Conservation (phyloP, 2,888 invertebrate species). For the Globia sparganii region DNA sequence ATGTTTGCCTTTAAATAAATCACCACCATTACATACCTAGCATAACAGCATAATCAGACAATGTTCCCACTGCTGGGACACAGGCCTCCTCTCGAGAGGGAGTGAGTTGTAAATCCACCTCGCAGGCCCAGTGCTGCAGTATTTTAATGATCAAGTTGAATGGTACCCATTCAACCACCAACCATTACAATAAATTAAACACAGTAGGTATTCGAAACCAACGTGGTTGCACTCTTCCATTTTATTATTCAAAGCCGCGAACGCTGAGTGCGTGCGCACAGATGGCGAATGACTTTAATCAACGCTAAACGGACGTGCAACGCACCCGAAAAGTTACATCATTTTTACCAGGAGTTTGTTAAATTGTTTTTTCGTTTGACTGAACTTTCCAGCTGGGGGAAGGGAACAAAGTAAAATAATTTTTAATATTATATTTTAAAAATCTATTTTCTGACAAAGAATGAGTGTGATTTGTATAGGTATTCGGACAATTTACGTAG, state of each 20-base stretch:
- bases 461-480: not conserved
- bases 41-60: too few relatives aligned
- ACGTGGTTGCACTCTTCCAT: conserved; percentile 22
- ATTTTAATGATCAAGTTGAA: too few relatives aligned
- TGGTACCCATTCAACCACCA: too few relatives aligned
- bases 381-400: conserved; percentile 66
- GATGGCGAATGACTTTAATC: conserved; percentile 70
- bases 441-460: not conserved
- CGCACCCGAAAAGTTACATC: conserved; percentile 72
- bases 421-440: not conserved
- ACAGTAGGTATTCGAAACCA: conserved; percentile 27
- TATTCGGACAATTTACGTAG: not conserved
- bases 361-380: conserved; percentile 77
- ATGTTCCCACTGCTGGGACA: too few relatives aligned
- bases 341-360: conserved; percentile 72
- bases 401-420: conserved; percentile 50
- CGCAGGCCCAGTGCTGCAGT: too few relatives aligned
- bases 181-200: conserved; percentile 1
- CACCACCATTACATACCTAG: too few relatives aligned
- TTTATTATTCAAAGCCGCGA: conserved; percentile 20
- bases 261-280: too few relatives aligned
- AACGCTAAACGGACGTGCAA: conserved; percentile 70
- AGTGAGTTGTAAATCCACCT: too few relatives aligned
- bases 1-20: too few relatives aligned
- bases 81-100: too few relatives aligned